A percentile compares a stretch with the other conserved stretches of the same genome.
Conservation (phyloP, 2,888 invertebrate genomes). For the Piscicola geometra region DNA sequence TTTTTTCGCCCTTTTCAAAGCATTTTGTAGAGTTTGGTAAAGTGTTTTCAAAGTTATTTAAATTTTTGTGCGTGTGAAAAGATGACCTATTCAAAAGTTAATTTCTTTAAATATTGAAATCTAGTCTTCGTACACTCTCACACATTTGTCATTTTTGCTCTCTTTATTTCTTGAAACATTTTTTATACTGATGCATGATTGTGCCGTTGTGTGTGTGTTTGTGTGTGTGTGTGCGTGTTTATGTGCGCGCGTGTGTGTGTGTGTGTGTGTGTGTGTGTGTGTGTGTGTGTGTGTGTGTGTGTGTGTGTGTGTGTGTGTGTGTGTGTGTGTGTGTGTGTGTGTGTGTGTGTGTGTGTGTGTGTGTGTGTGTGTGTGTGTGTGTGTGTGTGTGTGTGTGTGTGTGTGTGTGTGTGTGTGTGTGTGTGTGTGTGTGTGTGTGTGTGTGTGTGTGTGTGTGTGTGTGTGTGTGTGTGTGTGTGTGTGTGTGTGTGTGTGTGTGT, state of each 20-base stretch:
- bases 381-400: slow-evolving; percentile 3
- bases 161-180: too few species aligned
- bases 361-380: slow-evolving; percentile 1
- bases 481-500: slow-evolving; percentile 22
- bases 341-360: too few species aligned
- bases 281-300: not conserved
- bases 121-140: too few species aligned
- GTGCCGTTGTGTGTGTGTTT: too few species aligned
- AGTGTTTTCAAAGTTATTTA: too few species aligned
- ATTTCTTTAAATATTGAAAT: too few species aligned
- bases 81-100: too few species aligned
- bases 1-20: too few species aligned
- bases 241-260: not conserved
- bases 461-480: slow-evolving; percentile 23
- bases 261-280: not conserved
- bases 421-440: slow-evolving; percentile 20
- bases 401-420: slow-evolving; percentile 10
- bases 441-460: slow-evolving; percentile 26
- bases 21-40: too few species aligned
- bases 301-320: slow-evolving; percentile 10
- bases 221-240: not conserved
- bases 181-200: too few species aligned
- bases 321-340: not conserved
- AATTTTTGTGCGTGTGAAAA: too few species aligned
- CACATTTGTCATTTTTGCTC: too few species aligned